phyloP scores from a whole-genome alignment of 2,113 vertebrate species.

The Diadophis punctatus region DNA sequence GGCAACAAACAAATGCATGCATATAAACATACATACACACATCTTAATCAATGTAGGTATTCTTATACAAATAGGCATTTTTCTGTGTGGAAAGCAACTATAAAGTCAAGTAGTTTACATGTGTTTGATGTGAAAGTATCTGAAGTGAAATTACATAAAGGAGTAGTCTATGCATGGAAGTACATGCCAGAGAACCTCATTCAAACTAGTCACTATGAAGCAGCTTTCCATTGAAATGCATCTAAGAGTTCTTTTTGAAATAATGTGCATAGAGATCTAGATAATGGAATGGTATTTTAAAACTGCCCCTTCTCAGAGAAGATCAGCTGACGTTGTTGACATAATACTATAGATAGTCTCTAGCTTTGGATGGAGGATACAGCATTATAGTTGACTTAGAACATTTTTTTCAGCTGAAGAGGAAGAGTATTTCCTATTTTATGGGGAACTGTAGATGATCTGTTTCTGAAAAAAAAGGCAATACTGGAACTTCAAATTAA shows the following conservation, averaged over 20 bases:
- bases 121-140: background rate
- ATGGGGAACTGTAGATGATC: background rate
- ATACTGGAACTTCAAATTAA: background rate
- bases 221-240: background rate
- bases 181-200: background rate
- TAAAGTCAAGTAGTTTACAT: background rate
- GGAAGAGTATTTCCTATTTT: background rate
- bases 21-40: background rate
- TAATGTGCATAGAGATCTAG: background rate
- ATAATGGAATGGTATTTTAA: background rate
- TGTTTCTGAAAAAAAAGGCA: background rate
- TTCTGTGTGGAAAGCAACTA: background rate
- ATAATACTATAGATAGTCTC: background rate
- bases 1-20: background rate
- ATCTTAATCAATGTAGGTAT: background rate
- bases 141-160: background rate
- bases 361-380: background rate
- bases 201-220: background rate
- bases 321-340: background rate
- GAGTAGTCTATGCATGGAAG: background rate
- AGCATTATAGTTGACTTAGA: background rate
- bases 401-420: background rate
- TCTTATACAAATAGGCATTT: background rate
- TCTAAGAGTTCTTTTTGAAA: background rate
- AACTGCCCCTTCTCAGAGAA: background rate